Evolutionary conservation across 2,113 vertebrate species (phyloP).

Genomic region (Oenanthe oenanthe): DNA sequence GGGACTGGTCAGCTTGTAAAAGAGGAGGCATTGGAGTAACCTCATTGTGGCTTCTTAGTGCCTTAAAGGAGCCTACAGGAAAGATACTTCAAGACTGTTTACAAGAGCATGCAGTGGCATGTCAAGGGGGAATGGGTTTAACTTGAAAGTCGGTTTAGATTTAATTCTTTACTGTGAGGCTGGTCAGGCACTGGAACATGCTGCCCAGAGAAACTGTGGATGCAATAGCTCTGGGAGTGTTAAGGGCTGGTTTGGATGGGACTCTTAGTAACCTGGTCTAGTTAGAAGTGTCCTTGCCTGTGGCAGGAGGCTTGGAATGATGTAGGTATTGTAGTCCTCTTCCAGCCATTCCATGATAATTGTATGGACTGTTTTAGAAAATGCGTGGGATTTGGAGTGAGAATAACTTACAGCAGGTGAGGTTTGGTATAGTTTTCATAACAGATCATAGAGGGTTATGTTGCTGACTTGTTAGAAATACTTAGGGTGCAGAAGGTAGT

Average conservation of each 20-base stretch:
- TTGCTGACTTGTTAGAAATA: fast-evolving
- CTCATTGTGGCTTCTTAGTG: not conserved
- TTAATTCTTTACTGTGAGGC: not conserved
- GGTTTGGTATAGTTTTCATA: fast-evolving
- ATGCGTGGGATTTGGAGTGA: fast-evolving
- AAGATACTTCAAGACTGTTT: not conserved
- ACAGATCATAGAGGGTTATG: fast-evolving
- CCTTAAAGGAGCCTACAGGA: not conserved
- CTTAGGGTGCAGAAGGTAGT: fast-evolving
- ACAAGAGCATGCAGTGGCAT: fast-evolving
- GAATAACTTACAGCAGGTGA: not conserved
- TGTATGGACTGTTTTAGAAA: fast-evolving
- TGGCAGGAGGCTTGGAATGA: not conserved
- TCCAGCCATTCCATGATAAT: not conserved
- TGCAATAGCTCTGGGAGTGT: fast-evolving
- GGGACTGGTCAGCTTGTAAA: not conserved
- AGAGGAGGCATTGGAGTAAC: not conserved
- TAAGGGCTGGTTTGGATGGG: not conserved
- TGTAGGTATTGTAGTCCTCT: not conserved
- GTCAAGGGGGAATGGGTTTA: not conserved
- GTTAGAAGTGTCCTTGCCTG: not conserved
- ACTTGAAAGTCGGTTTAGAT: not conserved
- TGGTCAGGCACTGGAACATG: not conserved
- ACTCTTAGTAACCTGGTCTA: not conserved
- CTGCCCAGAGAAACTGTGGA: not conserved